phyloP scores from a whole-genome alignment of 2,113 vertebrate genomes.

The Coptodon rendalli region DNA sequence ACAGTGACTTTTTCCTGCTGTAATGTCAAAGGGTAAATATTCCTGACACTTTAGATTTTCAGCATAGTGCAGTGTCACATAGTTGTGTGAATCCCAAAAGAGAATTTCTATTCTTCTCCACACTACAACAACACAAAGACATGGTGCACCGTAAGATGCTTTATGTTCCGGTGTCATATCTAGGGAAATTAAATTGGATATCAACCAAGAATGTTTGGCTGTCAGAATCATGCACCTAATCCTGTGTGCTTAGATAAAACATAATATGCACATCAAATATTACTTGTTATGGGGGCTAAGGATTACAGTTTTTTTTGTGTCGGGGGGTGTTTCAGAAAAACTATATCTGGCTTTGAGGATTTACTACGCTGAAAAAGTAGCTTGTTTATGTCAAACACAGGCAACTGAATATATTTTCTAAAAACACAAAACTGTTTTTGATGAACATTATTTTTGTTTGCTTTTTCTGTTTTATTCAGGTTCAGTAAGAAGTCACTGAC shows the following conservation, averaged over 20 bases:
- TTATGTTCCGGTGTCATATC: neutral
- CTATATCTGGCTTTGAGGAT: neutral
- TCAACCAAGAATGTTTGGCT: neutral
- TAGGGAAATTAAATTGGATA: neutral
- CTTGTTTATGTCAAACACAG: neutral
- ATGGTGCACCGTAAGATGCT: neutral
- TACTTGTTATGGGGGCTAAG: neutral
- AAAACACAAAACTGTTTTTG: neutral
- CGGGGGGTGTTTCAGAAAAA: neutral
- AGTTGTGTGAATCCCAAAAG: neutral
- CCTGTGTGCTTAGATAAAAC: neutral
- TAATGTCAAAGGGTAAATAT: neutral
- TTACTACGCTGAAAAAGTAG: neutral
- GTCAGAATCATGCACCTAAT: neutral
- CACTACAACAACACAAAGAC: neutral
- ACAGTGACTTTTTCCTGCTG: neutral
- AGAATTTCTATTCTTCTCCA: neutral
- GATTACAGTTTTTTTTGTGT: neutral
- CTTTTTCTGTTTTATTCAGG: slow-evolving; percentile 15
- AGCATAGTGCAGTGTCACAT: neutral
- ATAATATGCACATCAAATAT: neutral
- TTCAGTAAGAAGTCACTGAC: neutral
- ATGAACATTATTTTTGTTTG: neutral
- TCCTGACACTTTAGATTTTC: neutral
- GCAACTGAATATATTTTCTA: neutral